Base-by-base conservation (phyloP, 2,113 vertebrate genomes). In the Cololabis saira region DNA sequence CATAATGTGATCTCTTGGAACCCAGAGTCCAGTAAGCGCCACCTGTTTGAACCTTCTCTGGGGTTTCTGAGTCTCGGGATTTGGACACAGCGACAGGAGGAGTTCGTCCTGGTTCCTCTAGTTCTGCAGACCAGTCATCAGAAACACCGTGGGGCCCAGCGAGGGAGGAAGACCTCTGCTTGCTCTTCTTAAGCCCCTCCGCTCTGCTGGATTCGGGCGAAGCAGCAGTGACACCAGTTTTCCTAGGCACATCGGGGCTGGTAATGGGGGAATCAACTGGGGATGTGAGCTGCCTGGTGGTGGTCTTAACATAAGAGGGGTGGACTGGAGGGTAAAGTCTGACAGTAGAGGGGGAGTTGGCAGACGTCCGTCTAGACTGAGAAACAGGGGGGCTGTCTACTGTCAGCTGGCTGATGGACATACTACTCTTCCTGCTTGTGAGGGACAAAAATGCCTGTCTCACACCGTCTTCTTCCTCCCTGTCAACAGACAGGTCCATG, bases 291-390 rank as follows among this genome's bases (percentile, higher is more conserved):
- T 98, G 96, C 72, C 97, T 92, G n/a, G 96, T 97, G 71, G 97
- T 99, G 57, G 96, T 99, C 91, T 96, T 97, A 68, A 99, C 94
- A 57, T 98, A 99, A 45, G 95, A 96, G 1, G 96, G 94, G 22
- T 95, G 93, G 77, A 96, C 92, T 22, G 93, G 91, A 14, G 94
- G 94, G 70, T 96, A 96, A 21, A 94, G 87, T 80, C 95, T 96
- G 81, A 92, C 92, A 4, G 81, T 82, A 0, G 92, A 72, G 0
- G 90, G 52, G 18, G 80, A 82, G 12, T 16, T 66, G 44, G 78
- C 84, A 17, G 82, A 89, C 0, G 80, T 70, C 40, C 77, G 74
- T 37, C 90, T 91, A 9, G 89, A 78, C 22, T 83, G 84, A 21
- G 87, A 87, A 67, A 77, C 82, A 24, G 71, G 73, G 0, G 90